These are phyloP conservation scores for Drosophila arawakana DNA, from an alignment of 1,140 invertebrate species.

Conservation along the genomic window DNA sequence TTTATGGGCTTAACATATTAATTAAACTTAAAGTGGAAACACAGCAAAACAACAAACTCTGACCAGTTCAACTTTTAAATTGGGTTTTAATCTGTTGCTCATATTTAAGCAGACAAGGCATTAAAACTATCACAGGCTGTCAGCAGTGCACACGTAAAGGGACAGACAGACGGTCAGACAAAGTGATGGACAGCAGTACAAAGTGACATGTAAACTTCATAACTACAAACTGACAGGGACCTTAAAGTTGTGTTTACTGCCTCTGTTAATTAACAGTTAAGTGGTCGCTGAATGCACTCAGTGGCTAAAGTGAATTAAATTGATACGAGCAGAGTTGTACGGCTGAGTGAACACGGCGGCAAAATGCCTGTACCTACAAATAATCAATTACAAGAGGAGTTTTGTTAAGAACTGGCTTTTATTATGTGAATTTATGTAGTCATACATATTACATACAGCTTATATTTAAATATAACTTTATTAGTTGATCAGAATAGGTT, in stretches of 20 bases:
- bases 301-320: conserved; percentile 16
- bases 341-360: no score
- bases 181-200: conserved; percentile 4
- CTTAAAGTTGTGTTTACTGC: neutral
- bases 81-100: conserved; percentile 82
- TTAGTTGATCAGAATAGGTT: no score
- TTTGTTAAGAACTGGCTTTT: no score
- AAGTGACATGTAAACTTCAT: neutral
- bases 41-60: conserved; percentile 29
- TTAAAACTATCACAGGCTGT: conserved; percentile 24
- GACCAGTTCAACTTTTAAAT: conserved; percentile 72
- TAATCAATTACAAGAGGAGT: no score
- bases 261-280: conserved; percentile 48
- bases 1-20: conserved; percentile 80
- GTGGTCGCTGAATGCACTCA: conserved; percentile 32
- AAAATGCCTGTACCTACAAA: no score
- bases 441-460: no score
- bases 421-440: no score
- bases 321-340: no score
- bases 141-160: conserved; percentile 23
- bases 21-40: conserved; percentile 80
- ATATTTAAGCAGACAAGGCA: conserved; percentile 70
- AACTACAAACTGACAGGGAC: conserved; percentile 17
- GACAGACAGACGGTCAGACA: neutral
- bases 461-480: no score